Conservation (phyloP, 2,888 invertebrate genomes). For the Autographa gamma region DNA sequence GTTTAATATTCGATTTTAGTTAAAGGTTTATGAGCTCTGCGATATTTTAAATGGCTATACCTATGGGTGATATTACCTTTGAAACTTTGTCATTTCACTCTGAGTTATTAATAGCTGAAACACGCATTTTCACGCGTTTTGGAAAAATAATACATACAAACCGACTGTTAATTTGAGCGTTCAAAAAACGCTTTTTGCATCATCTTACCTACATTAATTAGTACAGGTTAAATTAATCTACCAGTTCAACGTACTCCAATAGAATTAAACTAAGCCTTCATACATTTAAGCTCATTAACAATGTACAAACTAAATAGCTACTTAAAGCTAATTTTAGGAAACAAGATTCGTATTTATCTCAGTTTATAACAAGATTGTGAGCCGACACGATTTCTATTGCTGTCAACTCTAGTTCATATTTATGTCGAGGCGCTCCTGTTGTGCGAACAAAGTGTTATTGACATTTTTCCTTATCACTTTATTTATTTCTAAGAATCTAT, state of each 20-base stretch:
- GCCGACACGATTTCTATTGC: background rate
- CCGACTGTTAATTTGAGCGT: too few species aligned
- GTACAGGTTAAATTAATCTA: too few species aligned
- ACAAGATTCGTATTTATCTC: background rate
- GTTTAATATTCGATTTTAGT: constrained; percentile 22
- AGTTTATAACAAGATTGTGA: background rate
- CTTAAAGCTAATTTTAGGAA: background rate
- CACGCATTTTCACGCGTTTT: too few species aligned
- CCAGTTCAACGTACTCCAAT: too few species aligned
- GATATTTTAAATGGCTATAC: background rate
- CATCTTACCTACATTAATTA: too few species aligned
- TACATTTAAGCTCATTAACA: background rate
- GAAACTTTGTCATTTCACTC: background rate
- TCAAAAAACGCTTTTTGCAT: too few species aligned
- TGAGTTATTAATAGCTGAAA: background rate
- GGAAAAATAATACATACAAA: too few species aligned
- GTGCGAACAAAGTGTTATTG: constrained; percentile 2
- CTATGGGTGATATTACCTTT: background rate
- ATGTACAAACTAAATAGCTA: background rate
- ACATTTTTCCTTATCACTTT: background rate
- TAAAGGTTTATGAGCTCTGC: background rate
- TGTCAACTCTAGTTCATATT: constrained; percentile 3
- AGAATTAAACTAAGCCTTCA: too few species aligned
- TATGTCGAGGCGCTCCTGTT: constrained; percentile 4
- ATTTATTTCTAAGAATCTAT: background rate